Percentiles rank a stretch among this genome's conserved stretches.
phyloP scores from a whole-genome alignment of 2,888 invertebrate genomes.

The Cosmia trapezina region DNA sequence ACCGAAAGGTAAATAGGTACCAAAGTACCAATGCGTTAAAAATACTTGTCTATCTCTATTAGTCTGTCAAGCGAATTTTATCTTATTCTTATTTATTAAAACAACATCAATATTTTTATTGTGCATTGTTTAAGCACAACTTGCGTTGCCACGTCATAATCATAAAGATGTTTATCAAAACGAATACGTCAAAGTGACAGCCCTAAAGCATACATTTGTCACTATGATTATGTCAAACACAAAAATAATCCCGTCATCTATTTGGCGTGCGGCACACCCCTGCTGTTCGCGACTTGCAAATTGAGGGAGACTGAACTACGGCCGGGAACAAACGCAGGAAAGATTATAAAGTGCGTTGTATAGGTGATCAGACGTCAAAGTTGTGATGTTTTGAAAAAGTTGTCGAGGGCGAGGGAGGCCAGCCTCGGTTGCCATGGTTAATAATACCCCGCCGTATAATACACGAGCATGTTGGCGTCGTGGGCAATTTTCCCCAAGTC shows the following conservation, averaged over 20 bases:
- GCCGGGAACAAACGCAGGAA: constrained; percentile 78
- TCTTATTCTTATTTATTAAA: neutral
- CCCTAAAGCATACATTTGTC: constrained; percentile 88
- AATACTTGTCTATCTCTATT: neutral
- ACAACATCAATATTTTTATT: neutral
- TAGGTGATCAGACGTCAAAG: constrained; percentile 87
- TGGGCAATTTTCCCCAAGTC: constrained; percentile 71
- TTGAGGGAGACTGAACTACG: constrained; percentile 77
- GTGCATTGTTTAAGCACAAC: constrained; percentile 47
- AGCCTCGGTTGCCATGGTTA: constrained; percentile 86
- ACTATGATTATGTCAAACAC: constrained; percentile 91
- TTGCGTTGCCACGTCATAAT: constrained; percentile 67
- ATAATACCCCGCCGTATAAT: constrained; percentile 82
- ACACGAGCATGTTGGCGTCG: constrained; percentile 73
- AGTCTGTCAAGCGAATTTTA: constrained; percentile 7
- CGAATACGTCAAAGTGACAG: constrained; percentile 82
- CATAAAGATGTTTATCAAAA: constrained; percentile 74
- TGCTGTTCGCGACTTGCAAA: constrained; percentile 85
- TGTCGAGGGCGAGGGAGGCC: constrained; percentile 77
- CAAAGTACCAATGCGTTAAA: too few species aligned
- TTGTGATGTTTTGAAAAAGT: constrained; percentile 86
- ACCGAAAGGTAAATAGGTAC: neutral
- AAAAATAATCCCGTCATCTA: constrained; percentile 90
- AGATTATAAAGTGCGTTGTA: constrained; percentile 87
- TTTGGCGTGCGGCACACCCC: constrained; percentile 87